phyloP scores from a whole-genome alignment of 2,888 invertebrate species.

The Eupeodes latifasciatus region DNA sequence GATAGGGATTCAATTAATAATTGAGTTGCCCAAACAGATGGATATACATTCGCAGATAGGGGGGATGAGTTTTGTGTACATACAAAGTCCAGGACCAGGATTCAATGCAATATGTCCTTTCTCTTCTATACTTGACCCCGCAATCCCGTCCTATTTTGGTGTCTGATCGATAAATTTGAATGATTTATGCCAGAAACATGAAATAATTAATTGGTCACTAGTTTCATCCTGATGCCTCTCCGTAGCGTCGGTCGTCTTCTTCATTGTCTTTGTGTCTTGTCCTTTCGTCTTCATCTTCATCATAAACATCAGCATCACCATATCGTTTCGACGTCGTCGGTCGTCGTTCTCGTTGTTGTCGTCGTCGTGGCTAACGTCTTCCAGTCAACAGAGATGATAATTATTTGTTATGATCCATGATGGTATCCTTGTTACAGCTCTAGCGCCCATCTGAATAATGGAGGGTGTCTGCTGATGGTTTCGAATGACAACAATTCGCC shows the following conservation, averaged over 20 bases:
- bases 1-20: conserved; percentile 68
- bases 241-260: not conserved
- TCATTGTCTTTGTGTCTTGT: conserved; percentile 22
- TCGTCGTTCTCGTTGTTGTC: conserved; percentile 34
- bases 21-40: conserved; percentile 62
- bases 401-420: conserved; percentile 72
- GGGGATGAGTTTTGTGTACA: conserved; percentile 30
- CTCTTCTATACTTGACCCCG: conserved; percentile 3
- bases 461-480: conserved; percentile 41
- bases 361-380: conserved; percentile 50
- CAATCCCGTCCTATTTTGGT: not conserved
- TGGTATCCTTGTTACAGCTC: conserved; percentile 65
- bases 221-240: conserved; percentile 30
- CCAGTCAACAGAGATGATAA: conserved; percentile 68
- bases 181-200: conserved; percentile 73
- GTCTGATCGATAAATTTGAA: conserved; percentile 72
- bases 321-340: not conserved
- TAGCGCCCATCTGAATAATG: conserved; percentile 46
- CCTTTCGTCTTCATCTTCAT: not conserved
- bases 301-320: no score
- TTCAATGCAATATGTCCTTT: conserved; percentile 38
- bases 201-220: conserved; percentile 75
- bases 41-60: conserved; percentile 35
- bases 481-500: conserved; percentile 66
- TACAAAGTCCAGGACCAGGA: conserved; percentile 34